Percentiles rank a stretch among this genome's conserved stretches.
Conservation (phyloP, 1,140 invertebrate genomes). For the Stegodyphus dumicola region DNA sequence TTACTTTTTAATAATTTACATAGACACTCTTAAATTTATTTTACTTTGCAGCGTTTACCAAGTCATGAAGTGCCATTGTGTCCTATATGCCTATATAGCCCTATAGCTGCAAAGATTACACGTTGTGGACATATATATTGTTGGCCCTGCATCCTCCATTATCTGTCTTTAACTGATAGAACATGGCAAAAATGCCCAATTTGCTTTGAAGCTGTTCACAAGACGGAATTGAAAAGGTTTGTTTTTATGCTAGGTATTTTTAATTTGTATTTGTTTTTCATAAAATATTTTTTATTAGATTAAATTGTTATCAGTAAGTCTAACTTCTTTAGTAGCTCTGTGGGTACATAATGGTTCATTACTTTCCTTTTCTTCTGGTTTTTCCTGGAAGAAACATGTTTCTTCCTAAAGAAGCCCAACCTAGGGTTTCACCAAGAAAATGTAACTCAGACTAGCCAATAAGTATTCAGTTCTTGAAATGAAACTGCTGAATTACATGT, state of each 20-base stretch:
- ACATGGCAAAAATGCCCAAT: slow-evolving; percentile 85
- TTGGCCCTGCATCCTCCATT: slow-evolving; percentile 95
- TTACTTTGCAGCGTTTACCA: slow-evolving; percentile 65
- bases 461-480: too few species aligned
- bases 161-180: slow-evolving; percentile 85
- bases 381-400: too few species aligned
- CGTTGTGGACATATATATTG: slow-evolving; percentile 96
- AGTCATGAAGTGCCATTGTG: slow-evolving; percentile 79
- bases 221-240: slow-evolving; percentile 84
- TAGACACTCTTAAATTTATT: slow-evolving; percentile 1
- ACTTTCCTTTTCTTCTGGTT: not conserved
- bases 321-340: not conserved
- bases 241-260: not conserved
- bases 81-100: slow-evolving; percentile 89
- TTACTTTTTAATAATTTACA: not conserved
- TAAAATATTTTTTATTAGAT: too few species aligned
- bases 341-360: not conserved
- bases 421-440: too few species aligned
- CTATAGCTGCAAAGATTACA: slow-evolving; percentile 89
- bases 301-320: too few species aligned
- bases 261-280: not conserved
- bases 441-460: too few species aligned
- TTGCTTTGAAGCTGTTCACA: slow-evolving; percentile 82
- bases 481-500: too few species aligned
- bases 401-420: too few species aligned